These are phyloP conservation scores for Etia nguti DNA, from an alignment of 2,113 vertebrate genomes.

Conservation along the genomic window DNA sequence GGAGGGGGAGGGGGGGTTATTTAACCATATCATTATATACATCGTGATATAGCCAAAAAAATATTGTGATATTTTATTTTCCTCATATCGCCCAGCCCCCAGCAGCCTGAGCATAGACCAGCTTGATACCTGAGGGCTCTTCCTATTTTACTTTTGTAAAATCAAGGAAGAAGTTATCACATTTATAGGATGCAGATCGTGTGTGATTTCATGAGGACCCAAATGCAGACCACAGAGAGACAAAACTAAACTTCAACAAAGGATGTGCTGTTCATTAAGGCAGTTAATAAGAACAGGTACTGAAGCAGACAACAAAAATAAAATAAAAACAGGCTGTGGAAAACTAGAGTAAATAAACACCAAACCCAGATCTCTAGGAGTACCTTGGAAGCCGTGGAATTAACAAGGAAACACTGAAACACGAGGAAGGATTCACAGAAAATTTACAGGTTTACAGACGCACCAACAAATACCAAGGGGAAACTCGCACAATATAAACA, in stretches of 20 bases:
- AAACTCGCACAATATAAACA: too few species aligned
- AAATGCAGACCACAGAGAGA: not conserved
- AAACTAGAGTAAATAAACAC: not conserved
- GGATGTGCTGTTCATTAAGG: not conserved
- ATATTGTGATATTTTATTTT: too few species aligned
- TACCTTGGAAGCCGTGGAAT: not conserved
- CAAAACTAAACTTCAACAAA: not conserved
- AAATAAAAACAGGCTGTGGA: not conserved
- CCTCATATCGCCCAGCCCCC: not conserved
- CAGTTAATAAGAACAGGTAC: not conserved
- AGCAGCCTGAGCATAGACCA: not conserved
- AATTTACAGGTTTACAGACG: too few species aligned
- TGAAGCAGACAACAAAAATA: not conserved
- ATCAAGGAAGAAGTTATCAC: too few species aligned
- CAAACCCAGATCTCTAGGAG: too few species aligned
- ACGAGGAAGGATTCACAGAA: not conserved
- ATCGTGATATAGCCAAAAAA: too few species aligned
- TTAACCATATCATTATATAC: too few species aligned
- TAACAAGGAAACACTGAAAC: not conserved
- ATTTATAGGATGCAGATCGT: too few species aligned
- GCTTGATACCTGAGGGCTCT: rapidly evolving
- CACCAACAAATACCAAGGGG: too few species aligned
- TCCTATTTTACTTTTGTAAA: not conserved
- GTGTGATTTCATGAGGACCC: not conserved
- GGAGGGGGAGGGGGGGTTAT: too few species aligned